Conservation (phyloP, 2,797 vertebrate genomes). For the Acestrorhynchus altus region DNA sequence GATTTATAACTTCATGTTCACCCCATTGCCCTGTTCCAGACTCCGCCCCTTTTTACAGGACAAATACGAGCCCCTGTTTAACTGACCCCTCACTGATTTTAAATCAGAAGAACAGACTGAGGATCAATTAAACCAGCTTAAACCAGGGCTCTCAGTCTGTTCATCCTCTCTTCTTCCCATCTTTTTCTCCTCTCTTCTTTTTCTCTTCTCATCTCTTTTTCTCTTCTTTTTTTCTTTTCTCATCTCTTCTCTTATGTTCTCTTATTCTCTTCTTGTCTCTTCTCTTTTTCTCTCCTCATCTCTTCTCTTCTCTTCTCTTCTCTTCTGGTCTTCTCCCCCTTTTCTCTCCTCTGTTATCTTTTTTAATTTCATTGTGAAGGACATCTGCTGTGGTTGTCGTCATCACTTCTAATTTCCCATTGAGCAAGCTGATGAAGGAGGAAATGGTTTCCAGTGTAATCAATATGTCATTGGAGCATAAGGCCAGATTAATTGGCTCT, state of each 20-base stretch:
- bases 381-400: not conserved
- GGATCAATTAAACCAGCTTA: too few relatives aligned
- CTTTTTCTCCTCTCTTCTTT: not conserved
- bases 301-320: not conserved
- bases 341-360: too few relatives aligned
- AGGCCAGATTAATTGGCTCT: constrained; percentile 16
- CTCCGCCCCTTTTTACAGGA: too few relatives aligned
- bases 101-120: not conserved
- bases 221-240: not conserved
- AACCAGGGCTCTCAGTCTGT: not conserved
- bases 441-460: constrained; percentile 17
- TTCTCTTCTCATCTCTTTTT: not conserved
- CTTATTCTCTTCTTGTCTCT: too few relatives aligned
- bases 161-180: too few relatives aligned
- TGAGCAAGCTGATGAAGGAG: constrained; percentile 1
- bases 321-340: not conserved
- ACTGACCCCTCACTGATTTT: not conserved
- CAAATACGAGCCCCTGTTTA: not conserved
- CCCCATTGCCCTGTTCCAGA: too few relatives aligned
- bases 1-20: too few relatives aligned
- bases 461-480: constrained; percentile 15
- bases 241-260: too few relatives aligned
- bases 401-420: not conserved
- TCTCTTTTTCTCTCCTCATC: too few relatives aligned
- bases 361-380: not conserved